Evolutionary conservation across 30 jellyfish, hydroid and myxozoan species (phyloP), one percentile per base, ranked within the genome.

Genomic region (Aurelia aurita complex sp. Pacific): DNA sequence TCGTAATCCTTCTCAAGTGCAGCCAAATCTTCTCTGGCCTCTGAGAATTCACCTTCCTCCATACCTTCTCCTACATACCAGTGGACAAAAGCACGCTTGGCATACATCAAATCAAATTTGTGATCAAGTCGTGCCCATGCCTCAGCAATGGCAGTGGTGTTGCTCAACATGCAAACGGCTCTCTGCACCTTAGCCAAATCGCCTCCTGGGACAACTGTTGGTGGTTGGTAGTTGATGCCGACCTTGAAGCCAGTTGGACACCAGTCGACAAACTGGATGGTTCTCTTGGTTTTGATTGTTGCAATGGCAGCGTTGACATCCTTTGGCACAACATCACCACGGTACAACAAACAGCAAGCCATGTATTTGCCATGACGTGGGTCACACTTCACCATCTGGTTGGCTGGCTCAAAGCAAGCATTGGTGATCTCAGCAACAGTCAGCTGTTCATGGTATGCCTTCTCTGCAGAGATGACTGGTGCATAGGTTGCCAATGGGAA

Each of bases 201-300:
- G 38, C 98, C 97, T 33, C 98, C 98, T 33, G 98, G 98, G 42
- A 92, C 98, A 87, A 92, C 97, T n/a, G 97, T 92, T 40, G 98
- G 98, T 77, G 98, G 96, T 70, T 92, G 98, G 81, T 88, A 87
- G 97, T 92, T 92, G 94, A 92, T 92, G 36, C 98, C 98, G n/a
- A 92, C 97, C 91, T 92, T 92, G 96, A 92, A 92, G 4, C 98
- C 98, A 87, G 98, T 92, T 54, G 98, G 98, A 87, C 98, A 92
- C 98, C 98, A 92, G 61, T 92, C 98, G 7, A 92, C 98, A 74
- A 94, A 94, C 83, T 92, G 98, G 91, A 92, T 88, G 85, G 98
- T 92, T 43, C 98, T 97, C 87, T 88, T 92, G 60, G 98, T 87
- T 61, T 92, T 92, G 96, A 92, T 92, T 69, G 96, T 82, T 55